Evolutionary conservation across 2,113 vertebrate species (phyloP).

Genomic region (Nicator chloris): DNA sequence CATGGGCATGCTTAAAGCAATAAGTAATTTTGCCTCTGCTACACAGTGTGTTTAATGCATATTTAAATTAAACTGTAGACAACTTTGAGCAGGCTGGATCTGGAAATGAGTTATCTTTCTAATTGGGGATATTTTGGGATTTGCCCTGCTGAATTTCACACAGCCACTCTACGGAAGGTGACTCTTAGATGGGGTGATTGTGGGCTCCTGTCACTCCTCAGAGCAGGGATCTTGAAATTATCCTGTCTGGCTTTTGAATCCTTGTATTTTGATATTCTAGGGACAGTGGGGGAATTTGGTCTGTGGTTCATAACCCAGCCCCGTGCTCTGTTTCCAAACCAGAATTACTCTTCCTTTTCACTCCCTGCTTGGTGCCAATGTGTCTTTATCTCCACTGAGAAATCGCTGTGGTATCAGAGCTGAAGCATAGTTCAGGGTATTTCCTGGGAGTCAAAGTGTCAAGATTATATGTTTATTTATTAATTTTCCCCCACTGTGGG

Average conservation of each 20-base stretch:
- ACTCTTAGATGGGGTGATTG: not conserved
- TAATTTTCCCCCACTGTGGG: not conserved
- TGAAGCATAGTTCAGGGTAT: not conserved
- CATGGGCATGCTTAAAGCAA: conserved; percentile 64
- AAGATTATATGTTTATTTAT: not conserved
- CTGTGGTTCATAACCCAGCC: not conserved
- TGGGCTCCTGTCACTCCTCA: not conserved
- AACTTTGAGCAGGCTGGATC: conserved; percentile 38
- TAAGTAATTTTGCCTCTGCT: conserved; percentile 61
- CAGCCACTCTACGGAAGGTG: not conserved
- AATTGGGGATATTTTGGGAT: conserved; percentile 27
- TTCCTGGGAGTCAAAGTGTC: not conserved
- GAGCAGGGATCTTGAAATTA: not conserved
- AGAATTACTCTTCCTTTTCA: not conserved
- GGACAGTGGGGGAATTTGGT: not conserved
- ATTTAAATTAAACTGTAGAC: conserved; percentile 55
- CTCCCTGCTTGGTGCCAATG: not conserved
- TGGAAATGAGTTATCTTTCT: conserved; percentile 31
- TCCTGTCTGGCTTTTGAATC: not conserved
- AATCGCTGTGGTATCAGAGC: rapidly evolving
- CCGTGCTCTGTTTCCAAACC: not conserved
- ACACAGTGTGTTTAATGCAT: conserved; percentile 36
- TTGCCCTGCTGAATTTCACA: not conserved
- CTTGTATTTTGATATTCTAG: not conserved
- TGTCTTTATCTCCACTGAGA: not conserved